A percentile compares a stretch with the other conserved stretches of the same genome.
These are phyloP conservation scores for Psilopsiagon aurifrons DNA, from an alignment of 2,113 vertebrate genomes.

Conservation along the genomic window DNA sequence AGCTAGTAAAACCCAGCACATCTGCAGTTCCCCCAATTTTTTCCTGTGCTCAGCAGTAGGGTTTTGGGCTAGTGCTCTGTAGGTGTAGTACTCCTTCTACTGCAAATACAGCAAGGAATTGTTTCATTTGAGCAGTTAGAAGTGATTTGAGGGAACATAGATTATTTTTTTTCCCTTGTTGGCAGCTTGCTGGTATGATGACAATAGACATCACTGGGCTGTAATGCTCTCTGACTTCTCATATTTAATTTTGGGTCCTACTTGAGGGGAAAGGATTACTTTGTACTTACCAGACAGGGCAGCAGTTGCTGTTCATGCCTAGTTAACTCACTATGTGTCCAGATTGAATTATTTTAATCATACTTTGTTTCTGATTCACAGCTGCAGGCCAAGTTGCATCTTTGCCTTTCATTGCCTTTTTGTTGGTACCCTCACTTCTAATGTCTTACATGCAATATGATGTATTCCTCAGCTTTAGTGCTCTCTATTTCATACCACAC, in stretches of 20 bases:
- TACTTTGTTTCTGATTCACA: neutral
- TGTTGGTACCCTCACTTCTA: neutral
- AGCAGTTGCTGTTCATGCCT: neutral
- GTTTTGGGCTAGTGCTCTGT: neutral
- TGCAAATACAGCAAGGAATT: neutral
- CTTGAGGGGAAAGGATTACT: neutral
- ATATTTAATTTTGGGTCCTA: neutral
- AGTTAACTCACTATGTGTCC: neutral
- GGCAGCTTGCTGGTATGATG: neutral
- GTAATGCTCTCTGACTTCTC: neutral
- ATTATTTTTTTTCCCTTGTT: neutral
- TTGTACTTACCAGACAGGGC: neutral
- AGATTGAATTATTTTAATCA: neutral
- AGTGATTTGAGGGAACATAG: neutral
- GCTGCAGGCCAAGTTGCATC: neutral
- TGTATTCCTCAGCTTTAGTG: neutral
- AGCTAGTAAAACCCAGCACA: slow-evolving; percentile 27
- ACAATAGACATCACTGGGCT: neutral
- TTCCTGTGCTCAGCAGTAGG: neutral
- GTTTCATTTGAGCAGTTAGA: neutral
- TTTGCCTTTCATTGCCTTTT: neutral
- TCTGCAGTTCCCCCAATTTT: neutral
- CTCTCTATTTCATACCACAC: neutral
- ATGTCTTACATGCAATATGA: neutral
- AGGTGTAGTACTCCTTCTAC: neutral